These are phyloP conservation scores for Ips nitidus DNA, from an alignment of 1,140 invertebrate species.

Conservation along the genomic window DNA sequence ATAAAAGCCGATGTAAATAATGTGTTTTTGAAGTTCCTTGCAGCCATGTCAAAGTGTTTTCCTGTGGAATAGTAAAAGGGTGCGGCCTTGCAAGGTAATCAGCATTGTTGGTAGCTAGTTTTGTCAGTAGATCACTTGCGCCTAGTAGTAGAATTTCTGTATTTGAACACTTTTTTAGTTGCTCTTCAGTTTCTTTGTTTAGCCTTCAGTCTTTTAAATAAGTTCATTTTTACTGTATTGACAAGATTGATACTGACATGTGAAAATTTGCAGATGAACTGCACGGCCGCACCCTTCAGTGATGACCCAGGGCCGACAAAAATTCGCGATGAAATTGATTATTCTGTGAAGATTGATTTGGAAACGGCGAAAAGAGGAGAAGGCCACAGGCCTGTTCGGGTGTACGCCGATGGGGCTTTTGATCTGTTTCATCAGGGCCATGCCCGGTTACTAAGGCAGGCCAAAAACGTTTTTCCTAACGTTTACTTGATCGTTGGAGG, in stretches of 20 bases:
- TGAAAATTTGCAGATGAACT: slow-evolving; percentile 63
- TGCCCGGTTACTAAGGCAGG: slow-evolving; percentile 95
- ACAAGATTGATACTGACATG: background rate
- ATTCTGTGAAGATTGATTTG: slow-evolving; percentile 77
- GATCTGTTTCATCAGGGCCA: slow-evolving; percentile 98
- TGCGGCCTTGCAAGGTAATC: too few relatives aligned
- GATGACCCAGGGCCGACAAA: slow-evolving; percentile 78
- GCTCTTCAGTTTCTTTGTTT: too few relatives aligned
- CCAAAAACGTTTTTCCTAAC: slow-evolving; percentile 96
- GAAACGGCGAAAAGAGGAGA: slow-evolving; percentile 79
- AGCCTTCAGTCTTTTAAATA: too few relatives aligned
- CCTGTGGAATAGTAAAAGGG: too few relatives aligned
- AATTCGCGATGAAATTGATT: slow-evolving; percentile 81
- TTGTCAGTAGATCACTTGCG: too few relatives aligned
- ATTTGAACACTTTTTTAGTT: too few relatives aligned
- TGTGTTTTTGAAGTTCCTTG: too few relatives aligned
- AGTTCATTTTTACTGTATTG: too few relatives aligned
- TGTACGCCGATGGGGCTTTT: slow-evolving; percentile 98
- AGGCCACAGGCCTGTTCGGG: slow-evolving; percentile 77
- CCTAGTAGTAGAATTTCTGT: too few relatives aligned
- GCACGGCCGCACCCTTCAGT: slow-evolving; percentile 83
- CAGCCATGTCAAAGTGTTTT: too few relatives aligned
- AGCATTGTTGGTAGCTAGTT: too few relatives aligned
- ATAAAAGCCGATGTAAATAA: too few relatives aligned
- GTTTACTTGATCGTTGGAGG: slow-evolving; percentile 98